phyloP scores from a whole-genome alignment of 2,888 invertebrate species.

The Euplagia quadripunctaria region DNA sequence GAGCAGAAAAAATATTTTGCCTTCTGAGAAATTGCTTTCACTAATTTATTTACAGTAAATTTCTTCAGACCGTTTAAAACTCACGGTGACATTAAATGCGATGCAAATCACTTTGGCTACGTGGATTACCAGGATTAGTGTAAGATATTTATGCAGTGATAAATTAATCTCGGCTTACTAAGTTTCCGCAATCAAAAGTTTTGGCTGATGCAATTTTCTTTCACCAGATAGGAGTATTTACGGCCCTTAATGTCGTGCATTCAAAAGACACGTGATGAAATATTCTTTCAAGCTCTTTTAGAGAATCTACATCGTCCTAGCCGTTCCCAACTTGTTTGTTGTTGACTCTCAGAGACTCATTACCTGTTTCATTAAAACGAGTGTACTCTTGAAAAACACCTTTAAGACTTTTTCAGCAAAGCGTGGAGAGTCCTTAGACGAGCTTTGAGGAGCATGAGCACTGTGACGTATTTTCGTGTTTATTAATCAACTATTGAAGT shows the following conservation, averaged over 20 bases:
- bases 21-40: constrained; percentile 34
- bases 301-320: constrained; percentile 49
- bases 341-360: constrained; percentile 74
- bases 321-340: constrained; percentile 65
- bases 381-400: constrained; percentile 66
- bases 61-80: constrained; percentile 24
- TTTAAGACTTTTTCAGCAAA: constrained; percentile 53
- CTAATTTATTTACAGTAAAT: constrained; percentile 39
- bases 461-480: not conserved
- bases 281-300: constrained; percentile 40
- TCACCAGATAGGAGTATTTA: constrained; percentile 7
- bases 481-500: not conserved
- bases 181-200: constrained; percentile 18
- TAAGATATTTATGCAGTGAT: constrained; percentile 3
- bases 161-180: constrained; percentile 4
- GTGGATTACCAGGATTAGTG: constrained; percentile 11
- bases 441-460: constrained; percentile 15
- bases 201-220: constrained; percentile 18
- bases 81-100: constrained; percentile 12
- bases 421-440: constrained; percentile 30
- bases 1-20: constrained; percentile 41
- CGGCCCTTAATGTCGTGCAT: constrained; percentile 21
- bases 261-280: constrained; percentile 39
- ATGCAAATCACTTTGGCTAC: constrained; percentile 11
- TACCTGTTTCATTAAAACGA: constrained; percentile 82